These are phyloP conservation scores for Morelia viridis DNA, from an alignment of 2,797 vertebrate species.

Conservation along the genomic window DNA sequence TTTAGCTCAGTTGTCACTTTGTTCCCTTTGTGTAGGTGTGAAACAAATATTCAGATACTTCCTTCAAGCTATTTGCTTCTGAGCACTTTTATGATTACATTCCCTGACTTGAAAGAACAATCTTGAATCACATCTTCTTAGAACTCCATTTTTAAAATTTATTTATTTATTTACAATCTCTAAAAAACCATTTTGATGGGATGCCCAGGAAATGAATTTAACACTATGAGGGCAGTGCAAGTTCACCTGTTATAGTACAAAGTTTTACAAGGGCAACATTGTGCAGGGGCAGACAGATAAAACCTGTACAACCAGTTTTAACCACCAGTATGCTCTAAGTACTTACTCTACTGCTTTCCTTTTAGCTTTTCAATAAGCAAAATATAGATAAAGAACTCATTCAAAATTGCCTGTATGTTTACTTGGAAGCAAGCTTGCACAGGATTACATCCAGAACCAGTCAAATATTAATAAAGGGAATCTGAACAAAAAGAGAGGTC, in stretches of 20 bases:
- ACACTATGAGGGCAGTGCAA: neutral
- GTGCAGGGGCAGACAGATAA: constrained; percentile 58
- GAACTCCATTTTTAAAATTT: constrained; percentile 16
- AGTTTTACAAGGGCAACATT: constrained; percentile 52
- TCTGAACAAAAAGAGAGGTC: constrained; percentile 40
- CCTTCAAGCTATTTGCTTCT: constrained; percentile 5
- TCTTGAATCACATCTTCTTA: constrained; percentile 34
- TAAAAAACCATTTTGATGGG: constrained; percentile 52
- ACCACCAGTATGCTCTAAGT: constrained; percentile 51
- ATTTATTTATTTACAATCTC: constrained; percentile 36
- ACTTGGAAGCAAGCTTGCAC: neutral
- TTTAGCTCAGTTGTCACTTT: neutral
- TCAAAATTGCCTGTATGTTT: constrained; percentile 44
- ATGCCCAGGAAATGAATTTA: constrained; percentile 44
- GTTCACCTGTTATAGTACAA: constrained; percentile 30
- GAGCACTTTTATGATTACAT: constrained; percentile 2
- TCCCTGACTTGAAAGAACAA: neutral
- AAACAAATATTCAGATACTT: constrained; percentile 22
- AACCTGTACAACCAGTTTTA: constrained; percentile 64
- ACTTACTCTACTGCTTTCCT: constrained; percentile 32
- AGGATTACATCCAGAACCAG: constrained; percentile 28
- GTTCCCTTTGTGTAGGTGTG: neutral
- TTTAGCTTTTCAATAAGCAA: constrained; percentile 46
- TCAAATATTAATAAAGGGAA: constrained; percentile 63
- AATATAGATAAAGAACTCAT: constrained; percentile 64